phyloP scores from a whole-genome alignment of 2,888 invertebrate genomes.

The Platycheirus albimanus region DNA sequence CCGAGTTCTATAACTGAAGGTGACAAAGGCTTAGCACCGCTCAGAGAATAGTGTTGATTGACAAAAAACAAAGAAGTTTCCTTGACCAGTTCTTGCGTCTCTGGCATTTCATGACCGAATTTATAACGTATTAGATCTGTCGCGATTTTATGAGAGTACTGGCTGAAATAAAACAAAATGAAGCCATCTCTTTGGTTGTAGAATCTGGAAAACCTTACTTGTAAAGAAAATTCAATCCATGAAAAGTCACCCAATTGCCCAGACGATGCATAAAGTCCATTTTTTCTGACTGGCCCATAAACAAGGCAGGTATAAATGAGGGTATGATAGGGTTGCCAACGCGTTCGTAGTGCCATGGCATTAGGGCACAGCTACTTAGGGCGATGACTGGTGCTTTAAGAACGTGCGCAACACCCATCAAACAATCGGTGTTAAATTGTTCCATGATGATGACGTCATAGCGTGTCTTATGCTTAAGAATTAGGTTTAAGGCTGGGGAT shows the following conservation, averaged over 20 bases:
- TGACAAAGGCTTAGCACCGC: constrained; percentile 83
- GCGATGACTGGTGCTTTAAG: constrained; percentile 85
- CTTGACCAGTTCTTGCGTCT: constrained; percentile 83
- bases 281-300: constrained; percentile 83
- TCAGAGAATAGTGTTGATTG: constrained; percentile 84
- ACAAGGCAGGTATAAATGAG: constrained; percentile 84
- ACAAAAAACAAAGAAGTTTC: constrained; percentile 82
- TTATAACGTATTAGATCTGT: constrained; percentile 80
- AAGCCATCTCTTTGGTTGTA: background rate
- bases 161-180: too few species aligned
- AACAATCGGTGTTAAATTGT: constrained; percentile 89
- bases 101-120: constrained; percentile 82
- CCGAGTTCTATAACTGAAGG: constrained; percentile 84
- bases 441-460: constrained; percentile 89
- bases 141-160: constrained; percentile 75
- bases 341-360: constrained; percentile 86
- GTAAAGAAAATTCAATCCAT: constrained; percentile 79
- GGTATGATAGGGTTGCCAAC: constrained; percentile 85
- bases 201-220: constrained; percentile 69
- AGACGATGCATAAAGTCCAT: constrained; percentile 83
- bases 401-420: constrained; percentile 86
- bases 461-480: constrained; percentile 82
- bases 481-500: constrained; percentile 80
- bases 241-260: constrained; percentile 82
- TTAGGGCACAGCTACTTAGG: constrained; percentile 84